A percentile compares a stretch with the other conserved stretches of the same genome.
These are phyloP conservation scores for Petrocephalus schoutedeni DNA, from an alignment of 2,797 vertebrate genomes.

Conservation along the genomic window DNA sequence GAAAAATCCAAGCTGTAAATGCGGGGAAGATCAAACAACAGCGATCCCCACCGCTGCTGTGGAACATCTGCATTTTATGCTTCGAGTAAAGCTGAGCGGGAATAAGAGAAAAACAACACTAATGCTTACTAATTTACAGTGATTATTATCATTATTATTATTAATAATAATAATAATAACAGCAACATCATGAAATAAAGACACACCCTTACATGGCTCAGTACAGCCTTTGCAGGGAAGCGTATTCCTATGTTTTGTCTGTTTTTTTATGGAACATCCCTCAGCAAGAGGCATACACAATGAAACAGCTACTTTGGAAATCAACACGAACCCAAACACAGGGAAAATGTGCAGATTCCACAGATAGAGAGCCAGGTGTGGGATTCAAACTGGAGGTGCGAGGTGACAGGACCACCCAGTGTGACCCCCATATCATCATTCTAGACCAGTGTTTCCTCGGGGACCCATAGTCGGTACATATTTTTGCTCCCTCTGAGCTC, in stretches of 20 bases:
- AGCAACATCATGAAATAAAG: too few relatives aligned
- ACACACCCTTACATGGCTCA: too few relatives aligned
- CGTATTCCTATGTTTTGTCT: too few relatives aligned
- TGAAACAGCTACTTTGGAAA: background rate
- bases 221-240: too few relatives aligned
- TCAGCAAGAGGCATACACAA: background rate
- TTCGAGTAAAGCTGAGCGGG: background rate
- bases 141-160: too few relatives aligned
- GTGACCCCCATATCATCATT: background rate
- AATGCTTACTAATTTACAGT: background rate
- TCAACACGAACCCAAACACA: background rate
- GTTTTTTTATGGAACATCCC: background rate
- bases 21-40: background rate
- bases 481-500: too few relatives aligned
- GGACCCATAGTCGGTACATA: too few relatives aligned
- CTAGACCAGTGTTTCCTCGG: background rate
- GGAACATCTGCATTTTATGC: background rate
- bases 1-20: conserved; percentile 4
- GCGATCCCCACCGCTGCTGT: background rate
- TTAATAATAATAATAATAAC: too few relatives aligned
- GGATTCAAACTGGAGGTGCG: background rate
- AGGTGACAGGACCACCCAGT: background rate
- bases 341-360: background rate
- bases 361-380: background rate
- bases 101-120: background rate